These are phyloP conservation scores for Metalampra italica DNA, from an alignment of 2,888 invertebrate genomes.

Conservation along the genomic window DNA sequence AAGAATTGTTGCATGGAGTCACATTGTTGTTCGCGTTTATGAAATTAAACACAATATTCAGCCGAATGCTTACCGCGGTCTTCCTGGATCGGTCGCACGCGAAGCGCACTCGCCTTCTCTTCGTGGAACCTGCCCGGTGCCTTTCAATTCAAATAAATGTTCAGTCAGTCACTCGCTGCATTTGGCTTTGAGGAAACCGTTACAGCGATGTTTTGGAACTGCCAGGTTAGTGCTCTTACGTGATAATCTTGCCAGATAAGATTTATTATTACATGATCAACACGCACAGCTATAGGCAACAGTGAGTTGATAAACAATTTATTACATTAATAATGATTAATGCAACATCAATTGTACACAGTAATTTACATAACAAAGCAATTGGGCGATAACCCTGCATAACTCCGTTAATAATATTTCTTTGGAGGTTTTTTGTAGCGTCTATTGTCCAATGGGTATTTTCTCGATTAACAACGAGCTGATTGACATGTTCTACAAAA, in stretches of 20 bases:
- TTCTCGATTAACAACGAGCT: conserved; percentile 49
- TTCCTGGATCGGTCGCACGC: conserved; percentile 55
- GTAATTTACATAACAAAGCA: conserved; percentile 36
- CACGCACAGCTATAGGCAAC: conserved; percentile 12
- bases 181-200: neutral
- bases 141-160: conserved; percentile 20
- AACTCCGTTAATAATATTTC: conserved; percentile 36
- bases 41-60: conserved; percentile 54
- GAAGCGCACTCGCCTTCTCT: conserved; percentile 35
- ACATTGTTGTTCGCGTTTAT: conserved; percentile 17
- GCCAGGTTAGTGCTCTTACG: neutral
- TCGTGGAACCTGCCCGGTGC: conserved; percentile 32
- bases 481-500: conserved; percentile 53
- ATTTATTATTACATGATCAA: neutral
- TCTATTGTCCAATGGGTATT: conserved; percentile 53
- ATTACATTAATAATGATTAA: conserved; percentile 26
- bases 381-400: conserved; percentile 33
- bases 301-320: conserved; percentile 15
- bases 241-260: neutral
- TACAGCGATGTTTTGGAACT: neutral
- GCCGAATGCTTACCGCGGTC: conserved; percentile 60
- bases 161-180: conserved; percentile 31
- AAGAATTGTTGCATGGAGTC: conserved; percentile 46
- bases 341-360: conserved; percentile 33
- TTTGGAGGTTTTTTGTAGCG: conserved; percentile 43